Conservation (phyloP, 2,888 invertebrate species). For the Rutpela maculata region DNA sequence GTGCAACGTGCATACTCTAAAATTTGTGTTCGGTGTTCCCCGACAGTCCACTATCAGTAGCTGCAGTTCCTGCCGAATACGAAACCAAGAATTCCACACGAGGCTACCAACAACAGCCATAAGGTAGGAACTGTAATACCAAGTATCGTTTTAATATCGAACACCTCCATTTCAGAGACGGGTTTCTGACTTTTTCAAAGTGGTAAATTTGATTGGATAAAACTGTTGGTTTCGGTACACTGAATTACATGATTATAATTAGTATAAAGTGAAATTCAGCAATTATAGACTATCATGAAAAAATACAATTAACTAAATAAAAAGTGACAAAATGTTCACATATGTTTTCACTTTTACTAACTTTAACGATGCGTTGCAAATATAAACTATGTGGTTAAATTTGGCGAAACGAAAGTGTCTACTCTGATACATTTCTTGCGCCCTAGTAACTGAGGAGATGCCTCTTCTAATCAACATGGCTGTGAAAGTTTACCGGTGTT, state of each 20-base stretch:
- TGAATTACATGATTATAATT: background rate
- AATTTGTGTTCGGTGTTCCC: too few relatives aligned
- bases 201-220: background rate
- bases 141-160: too few relatives aligned
- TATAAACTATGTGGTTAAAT: conserved; percentile 58
- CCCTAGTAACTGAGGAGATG: conserved; percentile 60
- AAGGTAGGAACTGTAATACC: too few relatives aligned
- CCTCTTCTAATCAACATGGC: conserved; percentile 49
- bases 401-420: conserved; percentile 62
- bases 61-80: too few relatives aligned
- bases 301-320: conserved; percentile 57
- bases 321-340: conserved; percentile 65
- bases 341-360: conserved; percentile 64
- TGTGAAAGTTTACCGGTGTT: conserved; percentile 61
- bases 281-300: conserved; percentile 29
- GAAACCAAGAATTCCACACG: too few relatives aligned
- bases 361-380: conserved; percentile 60
- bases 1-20: too few relatives aligned
- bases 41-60: too few relatives aligned
- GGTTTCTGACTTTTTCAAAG: background rate
- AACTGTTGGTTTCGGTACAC: background rate
- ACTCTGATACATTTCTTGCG: conserved; percentile 56
- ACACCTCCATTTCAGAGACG: too few relatives aligned
- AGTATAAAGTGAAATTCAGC: conserved; percentile 37
- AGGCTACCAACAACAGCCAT: too few relatives aligned